Conservation (phyloP, 2,888 invertebrate species). For the Lithophane semibrunnea region DNA sequence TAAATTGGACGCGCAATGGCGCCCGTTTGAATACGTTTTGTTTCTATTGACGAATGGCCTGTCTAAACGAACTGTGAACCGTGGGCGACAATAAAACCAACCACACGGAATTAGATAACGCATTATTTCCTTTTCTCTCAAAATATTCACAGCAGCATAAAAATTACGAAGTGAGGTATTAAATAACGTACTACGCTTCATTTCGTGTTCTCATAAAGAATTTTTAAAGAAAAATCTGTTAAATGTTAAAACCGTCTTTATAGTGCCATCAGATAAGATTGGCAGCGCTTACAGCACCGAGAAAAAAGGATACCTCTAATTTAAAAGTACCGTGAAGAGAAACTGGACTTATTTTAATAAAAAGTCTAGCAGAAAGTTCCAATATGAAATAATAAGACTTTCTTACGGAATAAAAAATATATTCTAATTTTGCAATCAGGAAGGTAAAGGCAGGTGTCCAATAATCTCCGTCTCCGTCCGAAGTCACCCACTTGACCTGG, state of each 20-base stretch:
- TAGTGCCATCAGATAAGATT: constrained; percentile 36
- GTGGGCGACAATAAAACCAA: constrained; percentile 22
- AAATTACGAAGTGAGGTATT: not conserved
- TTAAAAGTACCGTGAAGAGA: constrained; percentile 22
- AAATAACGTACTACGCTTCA: constrained; percentile 1
- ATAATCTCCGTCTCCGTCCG: too few relatives aligned
- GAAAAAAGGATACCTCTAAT: constrained; percentile 15
- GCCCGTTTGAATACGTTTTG: constrained; percentile 37
- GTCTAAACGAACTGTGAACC: constrained; percentile 31
- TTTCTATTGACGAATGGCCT: constrained; percentile 55
- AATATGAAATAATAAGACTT: constrained; percentile 16
- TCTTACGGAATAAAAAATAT: constrained; percentile 10
- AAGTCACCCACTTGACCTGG: constrained; percentile 32
- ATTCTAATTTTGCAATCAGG: constrained; percentile 41
- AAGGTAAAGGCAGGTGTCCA: constrained; percentile 30
- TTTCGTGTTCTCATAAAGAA: constrained; percentile 19
- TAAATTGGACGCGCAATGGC: constrained; percentile 46
- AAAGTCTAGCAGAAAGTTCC: constrained; percentile 13
- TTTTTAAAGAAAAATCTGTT: constrained; percentile 15
- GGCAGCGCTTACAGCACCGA: constrained; percentile 18
- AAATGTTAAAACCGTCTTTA: constrained; percentile 18
- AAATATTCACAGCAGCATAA: constrained; percentile 12
- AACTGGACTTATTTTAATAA: constrained; percentile 32
- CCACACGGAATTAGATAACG: constrained; percentile 27
- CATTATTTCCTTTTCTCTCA: not conserved